Base-by-base conservation (phyloP, 2,113 vertebrate species). In the Gasterosteus aculeatus region DNA sequence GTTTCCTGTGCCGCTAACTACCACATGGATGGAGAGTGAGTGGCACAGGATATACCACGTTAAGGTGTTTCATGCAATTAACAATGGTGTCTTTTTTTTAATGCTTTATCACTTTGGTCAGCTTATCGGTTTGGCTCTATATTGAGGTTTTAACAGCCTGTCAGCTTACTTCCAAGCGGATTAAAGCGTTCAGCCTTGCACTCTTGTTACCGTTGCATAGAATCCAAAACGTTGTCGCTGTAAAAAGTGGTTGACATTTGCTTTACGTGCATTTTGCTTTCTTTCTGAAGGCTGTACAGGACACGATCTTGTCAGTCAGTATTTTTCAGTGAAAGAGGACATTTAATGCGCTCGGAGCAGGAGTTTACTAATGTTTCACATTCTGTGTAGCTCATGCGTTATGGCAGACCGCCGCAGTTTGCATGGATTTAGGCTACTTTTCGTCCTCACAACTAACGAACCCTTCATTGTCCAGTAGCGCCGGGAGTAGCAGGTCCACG, bases 381-480 rank as follows among this genome's bases (percentile, higher is more conserved):
- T 72, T 85, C 71, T 39, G 11, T 73, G 39, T 35, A 42, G 67
- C 74, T 70, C 44, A 51, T 65, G 42, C 29, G 31, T 38, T 53
- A 65, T 51, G 26, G 22, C 56, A 69, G 74, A 16, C 51, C 59
- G 54, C 14, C n/a, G 49, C 22, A 31, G 58, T 70, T 73, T 72
- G 70, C 68, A 69, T 72, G 71, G 73, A 63, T 64, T 82, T 80
- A 77, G 77, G 59, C 56, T 80, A 80, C 72, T 80, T 86, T 61
- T 66, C 66, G 83, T 84, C 81, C 70, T 65, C 56, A 67, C 65
- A 80, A 35, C 44, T 81, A 58, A 77, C 80, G 47, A 66, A 51
- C 57, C 76, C 73, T 83, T 81, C 58, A 82, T 70, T 86, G 71
- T 83, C 60, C 54, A 69, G 61, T 26, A 49, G 77, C 62, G 63